These are phyloP conservation scores for Psittacula echo DNA, from an alignment of 2,797 vertebrate genomes.

Conservation along the genomic window DNA sequence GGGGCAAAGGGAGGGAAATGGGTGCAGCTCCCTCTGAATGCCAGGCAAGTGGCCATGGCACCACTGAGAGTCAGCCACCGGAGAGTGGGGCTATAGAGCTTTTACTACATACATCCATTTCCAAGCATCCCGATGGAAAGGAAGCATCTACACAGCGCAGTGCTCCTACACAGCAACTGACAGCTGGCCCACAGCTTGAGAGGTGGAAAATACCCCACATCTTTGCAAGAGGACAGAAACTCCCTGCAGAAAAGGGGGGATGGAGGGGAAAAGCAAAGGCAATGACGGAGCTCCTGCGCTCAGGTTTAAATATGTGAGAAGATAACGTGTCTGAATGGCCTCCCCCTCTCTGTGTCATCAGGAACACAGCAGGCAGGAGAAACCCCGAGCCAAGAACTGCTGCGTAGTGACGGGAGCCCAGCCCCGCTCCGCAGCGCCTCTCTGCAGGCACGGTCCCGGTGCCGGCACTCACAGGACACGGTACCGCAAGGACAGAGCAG, in stretches of 20 bases:
- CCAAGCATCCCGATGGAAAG: background rate
- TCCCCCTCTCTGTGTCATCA: background rate
- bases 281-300: background rate
- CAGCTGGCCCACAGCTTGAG: background rate
- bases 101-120: too few relatives aligned
- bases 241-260: background rate
- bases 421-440: background rate
- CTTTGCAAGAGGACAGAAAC: background rate
- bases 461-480: background rate
- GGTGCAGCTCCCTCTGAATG: background rate
- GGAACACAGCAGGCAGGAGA: background rate
- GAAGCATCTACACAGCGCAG: background rate
- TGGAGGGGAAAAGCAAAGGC: background rate
- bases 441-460: background rate
- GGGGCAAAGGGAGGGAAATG: background rate
- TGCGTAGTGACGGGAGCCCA: background rate
- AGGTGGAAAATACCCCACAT: background rate
- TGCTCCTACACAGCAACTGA: background rate
- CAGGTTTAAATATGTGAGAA: background rate
- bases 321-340: background rate
- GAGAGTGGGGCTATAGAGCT: background rate
- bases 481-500: background rate
- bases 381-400: background rate
- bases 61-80: rapidly evolving
- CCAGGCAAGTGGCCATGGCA: background rate